phyloP scores from a whole-genome alignment of 1,140 invertebrate species.

The Neodiprion virginianus region DNA sequence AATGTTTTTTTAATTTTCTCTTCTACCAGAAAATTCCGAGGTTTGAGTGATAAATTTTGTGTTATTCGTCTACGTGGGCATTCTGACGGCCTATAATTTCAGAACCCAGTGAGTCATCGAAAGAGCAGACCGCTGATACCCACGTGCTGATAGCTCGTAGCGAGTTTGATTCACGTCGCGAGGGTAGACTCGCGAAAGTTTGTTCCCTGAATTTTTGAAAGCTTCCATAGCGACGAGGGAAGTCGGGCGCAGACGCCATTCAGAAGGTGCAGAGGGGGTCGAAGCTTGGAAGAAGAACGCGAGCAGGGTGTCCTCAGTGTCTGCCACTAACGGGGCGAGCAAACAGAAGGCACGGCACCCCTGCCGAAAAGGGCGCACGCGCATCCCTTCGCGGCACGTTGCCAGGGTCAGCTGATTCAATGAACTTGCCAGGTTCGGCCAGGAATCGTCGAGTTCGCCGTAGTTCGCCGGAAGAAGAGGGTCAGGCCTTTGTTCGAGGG shows the following conservation, averaged over 20 bases:
- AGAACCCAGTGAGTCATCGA: no score
- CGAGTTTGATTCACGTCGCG: no score
- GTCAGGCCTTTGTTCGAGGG: neutral
- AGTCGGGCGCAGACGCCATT: neutral
- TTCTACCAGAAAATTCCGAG: no score
- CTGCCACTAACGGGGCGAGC: slow-evolving; percentile 1
- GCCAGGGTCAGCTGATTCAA: slow-evolving; percentile 6
- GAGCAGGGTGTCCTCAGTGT: neutral
- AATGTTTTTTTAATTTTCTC: no score
- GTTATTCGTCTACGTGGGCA: no score
- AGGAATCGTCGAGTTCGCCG: neutral
- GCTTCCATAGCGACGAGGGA: neutral
- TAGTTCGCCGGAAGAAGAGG: neutral
- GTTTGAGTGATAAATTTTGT: no score
- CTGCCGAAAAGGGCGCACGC: neutral
- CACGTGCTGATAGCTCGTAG: no score
- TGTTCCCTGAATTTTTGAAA: neutral
- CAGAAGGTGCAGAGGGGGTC: neutral
- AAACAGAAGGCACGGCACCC: slow-evolving; percentile 4
- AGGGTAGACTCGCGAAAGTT: neutral
- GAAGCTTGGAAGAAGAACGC: neutral
- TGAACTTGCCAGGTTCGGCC: slow-evolving; percentile 2
- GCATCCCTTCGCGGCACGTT: neutral
- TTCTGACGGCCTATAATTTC: no score
- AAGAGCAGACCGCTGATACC: no score